Percentiles rank a stretch among this genome's conserved stretches.
phyloP scores from a whole-genome alignment of 1,140 invertebrate species.

The Drosophila biarmipes region DNA sequence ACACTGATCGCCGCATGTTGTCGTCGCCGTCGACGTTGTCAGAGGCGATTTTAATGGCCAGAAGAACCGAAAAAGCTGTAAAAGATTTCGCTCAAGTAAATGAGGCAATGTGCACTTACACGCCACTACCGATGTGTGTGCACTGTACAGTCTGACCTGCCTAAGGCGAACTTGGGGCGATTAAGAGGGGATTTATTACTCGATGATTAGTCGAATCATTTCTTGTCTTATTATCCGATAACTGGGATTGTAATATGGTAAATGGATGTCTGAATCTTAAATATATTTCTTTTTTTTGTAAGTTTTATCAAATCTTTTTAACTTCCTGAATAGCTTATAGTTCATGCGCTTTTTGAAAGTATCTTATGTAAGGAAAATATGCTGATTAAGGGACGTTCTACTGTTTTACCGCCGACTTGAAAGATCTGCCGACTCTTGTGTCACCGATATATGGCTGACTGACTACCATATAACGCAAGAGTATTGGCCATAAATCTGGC shows the following conservation, averaged over 20 bases:
- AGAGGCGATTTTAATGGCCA: slow-evolving; percentile 61
- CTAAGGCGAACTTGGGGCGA: background rate
- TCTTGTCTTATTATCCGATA: too few relatives aligned
- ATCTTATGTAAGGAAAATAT: too few relatives aligned
- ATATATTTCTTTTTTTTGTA: too few relatives aligned
- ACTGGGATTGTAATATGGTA: too few relatives aligned
- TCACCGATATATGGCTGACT: slow-evolving; percentile 5
- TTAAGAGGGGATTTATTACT: background rate
- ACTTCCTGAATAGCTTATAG: too few relatives aligned
- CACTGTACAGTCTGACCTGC: background rate
- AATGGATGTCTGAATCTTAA: too few relatives aligned
- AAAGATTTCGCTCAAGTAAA: slow-evolving; percentile 68
- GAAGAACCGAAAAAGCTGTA: slow-evolving; percentile 65
- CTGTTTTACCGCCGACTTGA: slow-evolving; percentile 16
- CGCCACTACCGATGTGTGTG: background rate
- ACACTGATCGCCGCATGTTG: slow-evolving; percentile 66
- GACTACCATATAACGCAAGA: too few relatives aligned
- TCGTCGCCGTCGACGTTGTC: slow-evolving; percentile 34
- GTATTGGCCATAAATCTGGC: slow-evolving; percentile 18
- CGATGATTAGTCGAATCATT: too few relatives aligned
- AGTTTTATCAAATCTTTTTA: too few relatives aligned
- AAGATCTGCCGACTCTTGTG: slow-evolving; percentile 16
- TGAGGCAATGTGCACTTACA: slow-evolving; percentile 54
- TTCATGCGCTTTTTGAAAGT: too few relatives aligned
- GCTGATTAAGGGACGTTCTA: background rate